Evolutionary conservation across 1,140 invertebrate genomes (phyloP).

Genomic region (Cephus cinctus): DNA sequence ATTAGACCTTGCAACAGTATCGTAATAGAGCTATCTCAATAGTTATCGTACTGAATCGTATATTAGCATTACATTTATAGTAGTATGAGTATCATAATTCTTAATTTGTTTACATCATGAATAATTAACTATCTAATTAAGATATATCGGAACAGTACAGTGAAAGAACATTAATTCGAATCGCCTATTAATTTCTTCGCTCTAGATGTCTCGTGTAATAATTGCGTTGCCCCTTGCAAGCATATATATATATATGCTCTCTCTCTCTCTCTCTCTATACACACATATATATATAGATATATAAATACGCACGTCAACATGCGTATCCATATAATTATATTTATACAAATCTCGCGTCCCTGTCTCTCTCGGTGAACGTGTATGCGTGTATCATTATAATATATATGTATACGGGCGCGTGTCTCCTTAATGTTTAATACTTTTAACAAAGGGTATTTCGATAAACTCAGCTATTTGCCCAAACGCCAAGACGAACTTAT

Average conservation of each 20-base stretch:
- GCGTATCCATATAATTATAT: too few relatives aligned
- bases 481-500: too few relatives aligned
- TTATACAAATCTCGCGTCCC: too few relatives aligned
- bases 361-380: too few relatives aligned
- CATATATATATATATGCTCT: too few relatives aligned
- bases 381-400: too few relatives aligned
- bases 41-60: slow-evolving; percentile 27
- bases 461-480: slow-evolving; percentile 8
- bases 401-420: slow-evolving; percentile 16
- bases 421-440: slow-evolving; percentile 29
- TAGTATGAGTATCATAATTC: slow-evolving; percentile 27
- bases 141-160: slow-evolving; percentile 38
- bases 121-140: slow-evolving; percentile 39
- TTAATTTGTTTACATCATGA: slow-evolving; percentile 27
- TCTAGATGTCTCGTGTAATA: background rate
- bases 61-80: slow-evolving; percentile 21
- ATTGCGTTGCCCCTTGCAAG: too few relatives aligned
- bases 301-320: too few relatives aligned
- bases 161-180: slow-evolving; percentile 35
- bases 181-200: slow-evolving; percentile 18
- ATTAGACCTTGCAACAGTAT: slow-evolving; percentile 27
- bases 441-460: slow-evolving; percentile 33
- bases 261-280: too few relatives aligned
- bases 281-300: too few relatives aligned
- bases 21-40: slow-evolving; percentile 31